Percentiles rank a stretch among this genome's conserved stretches.
Conservation (phyloP, 1,140 invertebrate species). For the Diuraphis noxia region DNA sequence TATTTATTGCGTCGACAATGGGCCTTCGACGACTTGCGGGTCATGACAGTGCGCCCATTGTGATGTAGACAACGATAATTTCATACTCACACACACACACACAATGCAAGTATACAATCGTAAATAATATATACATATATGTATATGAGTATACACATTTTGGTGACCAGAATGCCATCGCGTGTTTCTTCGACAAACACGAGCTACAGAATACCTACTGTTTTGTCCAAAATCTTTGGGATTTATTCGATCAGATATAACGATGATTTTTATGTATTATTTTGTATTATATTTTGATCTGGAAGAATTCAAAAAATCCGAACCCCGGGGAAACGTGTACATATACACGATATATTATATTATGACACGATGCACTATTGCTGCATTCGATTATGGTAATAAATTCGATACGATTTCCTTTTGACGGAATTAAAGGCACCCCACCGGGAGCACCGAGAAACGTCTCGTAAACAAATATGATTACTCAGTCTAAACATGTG, state of each 20-base stretch:
- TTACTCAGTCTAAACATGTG: neutral
- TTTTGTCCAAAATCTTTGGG: conserved; percentile 9
- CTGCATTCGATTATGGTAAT: neutral
- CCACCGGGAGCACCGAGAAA: neutral
- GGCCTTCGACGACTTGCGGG: neutral
- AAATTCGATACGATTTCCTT: neutral
- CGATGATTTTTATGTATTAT: conserved; percentile 22
- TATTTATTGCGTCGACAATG: conserved; percentile 22
- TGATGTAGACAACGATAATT: conserved; percentile 26
- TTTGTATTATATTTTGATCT: neutral
- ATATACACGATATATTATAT: neutral
- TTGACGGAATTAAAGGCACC: neutral
- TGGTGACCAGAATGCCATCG: conserved; percentile 20
- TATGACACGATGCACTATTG: neutral
- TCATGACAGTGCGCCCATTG: neutral
- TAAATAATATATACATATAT: neutral
- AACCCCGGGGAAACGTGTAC: neutral
- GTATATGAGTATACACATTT: neutral
- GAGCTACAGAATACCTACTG: conserved; percentile 26
- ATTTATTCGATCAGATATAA: conserved; percentile 48
- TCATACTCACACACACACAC: neutral
- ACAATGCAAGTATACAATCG: neutral
- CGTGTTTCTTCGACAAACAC: neutral
- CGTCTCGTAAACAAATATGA: neutral
- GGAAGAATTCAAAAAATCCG: conserved; percentile 27